Evolutionary conservation across 2,888 invertebrate species (phyloP).

Genomic region (Plemyria rubiginata): DNA sequence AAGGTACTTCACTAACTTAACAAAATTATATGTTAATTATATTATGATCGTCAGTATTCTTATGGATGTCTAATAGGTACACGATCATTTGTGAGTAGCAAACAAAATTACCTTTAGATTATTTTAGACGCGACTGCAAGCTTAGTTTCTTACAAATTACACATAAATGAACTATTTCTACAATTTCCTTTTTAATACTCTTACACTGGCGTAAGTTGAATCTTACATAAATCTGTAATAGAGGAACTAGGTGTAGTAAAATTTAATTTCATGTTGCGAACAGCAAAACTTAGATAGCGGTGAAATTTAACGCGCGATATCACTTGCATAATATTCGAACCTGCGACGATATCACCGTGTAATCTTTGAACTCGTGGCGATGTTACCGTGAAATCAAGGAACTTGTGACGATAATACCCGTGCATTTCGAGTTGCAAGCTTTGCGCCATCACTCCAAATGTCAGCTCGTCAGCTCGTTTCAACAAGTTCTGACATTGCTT

Average conservation of each 20-base stretch:
- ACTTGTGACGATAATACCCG: slow-evolving; percentile 49
- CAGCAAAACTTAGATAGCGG: slow-evolving; percentile 36
- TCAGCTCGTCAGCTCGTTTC: slow-evolving; percentile 45
- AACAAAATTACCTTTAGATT: no score
- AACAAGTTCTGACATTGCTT: slow-evolving; percentile 39
- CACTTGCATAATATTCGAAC: slow-evolving; percentile 13
- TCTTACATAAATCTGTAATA: neutral
- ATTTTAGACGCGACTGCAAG: no score
- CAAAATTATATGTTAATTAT: no score
- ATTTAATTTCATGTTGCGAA: slow-evolving; percentile 14
- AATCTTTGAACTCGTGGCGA: slow-evolving; percentile 12
- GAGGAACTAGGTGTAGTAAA: neutral
- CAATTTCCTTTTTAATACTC: no score
- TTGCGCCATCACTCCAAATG: slow-evolving; percentile 48
- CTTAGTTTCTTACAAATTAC: no score
- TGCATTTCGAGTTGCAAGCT: slow-evolving; percentile 54
- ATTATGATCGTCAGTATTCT: no score
- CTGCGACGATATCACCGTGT: slow-evolving; percentile 39
- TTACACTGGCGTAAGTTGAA: no score
- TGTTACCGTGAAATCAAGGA: slow-evolving; percentile 12
- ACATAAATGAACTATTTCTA: no score
- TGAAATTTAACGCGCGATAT: slow-evolving; percentile 38
- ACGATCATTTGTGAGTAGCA: no score
- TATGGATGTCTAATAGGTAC: no score
- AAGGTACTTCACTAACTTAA: no score